Evolutionary conservation across 1,140 invertebrate species (phyloP).

Genomic region (Anastrepha obliqua): DNA sequence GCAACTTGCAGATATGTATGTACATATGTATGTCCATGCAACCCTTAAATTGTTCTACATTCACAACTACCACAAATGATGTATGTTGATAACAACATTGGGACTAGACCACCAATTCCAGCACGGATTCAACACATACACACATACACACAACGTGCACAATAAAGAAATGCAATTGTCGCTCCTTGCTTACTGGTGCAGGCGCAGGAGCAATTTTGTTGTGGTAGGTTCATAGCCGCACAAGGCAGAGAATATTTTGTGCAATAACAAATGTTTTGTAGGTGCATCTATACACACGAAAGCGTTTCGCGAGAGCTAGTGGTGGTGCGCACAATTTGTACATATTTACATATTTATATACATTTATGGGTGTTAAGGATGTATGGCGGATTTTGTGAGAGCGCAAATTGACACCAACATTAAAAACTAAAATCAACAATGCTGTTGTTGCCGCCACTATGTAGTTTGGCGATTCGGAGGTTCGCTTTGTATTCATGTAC

Average conservation of each 20-base stretch:
- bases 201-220: slow-evolving; percentile 32
- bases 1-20: background rate
- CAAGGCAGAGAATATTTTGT: background rate
- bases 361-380: background rate
- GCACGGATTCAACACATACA: background rate
- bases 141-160: background rate
- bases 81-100: background rate
- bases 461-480: background rate
- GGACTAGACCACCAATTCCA: background rate
- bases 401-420: background rate
- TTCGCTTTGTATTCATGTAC: background rate
- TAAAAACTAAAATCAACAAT: background rate
- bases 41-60: background rate
- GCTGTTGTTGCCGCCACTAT: too few species aligned
- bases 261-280: background rate
- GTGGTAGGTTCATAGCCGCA: slow-evolving; percentile 27
- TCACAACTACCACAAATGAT: background rate
- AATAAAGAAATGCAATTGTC: slow-evolving; percentile 27
- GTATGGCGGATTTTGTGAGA: too few species aligned
- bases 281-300: background rate
- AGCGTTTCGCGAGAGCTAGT: background rate
- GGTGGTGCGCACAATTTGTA: too few species aligned
- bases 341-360: background rate
- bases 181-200: background rate
- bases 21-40: background rate